Evolutionary conservation across 92 coral and sea anemone genomes (phyloP), one percentile per base, ranked within the genome.

Genomic region (Anthopleura xanthogrammica): DNA sequence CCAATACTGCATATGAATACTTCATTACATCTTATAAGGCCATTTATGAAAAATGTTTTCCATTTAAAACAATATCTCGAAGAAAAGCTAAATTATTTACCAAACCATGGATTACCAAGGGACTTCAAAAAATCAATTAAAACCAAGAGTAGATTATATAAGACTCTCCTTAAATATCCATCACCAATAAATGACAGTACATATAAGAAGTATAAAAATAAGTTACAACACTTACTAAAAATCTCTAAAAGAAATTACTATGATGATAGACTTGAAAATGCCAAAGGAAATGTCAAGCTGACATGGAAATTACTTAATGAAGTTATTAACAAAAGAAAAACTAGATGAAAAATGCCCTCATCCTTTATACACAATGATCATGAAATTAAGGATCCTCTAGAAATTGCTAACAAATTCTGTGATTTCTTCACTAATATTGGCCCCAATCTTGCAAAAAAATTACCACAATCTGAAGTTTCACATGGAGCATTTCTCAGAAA

Each of bases 241-340:
- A 84, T 80, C 29, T 85, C 93, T n/a, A 88, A 90, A 46, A 64
- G 79, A 16, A 73, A 48, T 12, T 83, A 54, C 75, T 90, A 83
- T 77, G 89, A 86, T 62, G 68, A 77, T 39, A 86, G 82, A 77
- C 85, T 92, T 84, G 88, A 81, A 83, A 22, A 36, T 48, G 62
- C 83, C 16, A 87, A 87, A 89, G 56, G 81, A 42, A 84, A 89
- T 80, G 60, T 92, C 12, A 92, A 84, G 77, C 72, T 75, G 58
- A 89, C 92, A n/a, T 89, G 89, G 92, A 89, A 85, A 52, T 40
- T 89, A 16, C 62, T 85, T 20, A 88, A 75, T 79, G 85, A 85
- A 72, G 82, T 88, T 58, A 52, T 81, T 41, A 85, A 89, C 43
- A 79, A 75, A 29, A 76, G 72, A 17, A 76, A 62, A 52, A 12